Conservation (phyloP, 1,140 invertebrate species). For the Aphis craccivora region DNA sequence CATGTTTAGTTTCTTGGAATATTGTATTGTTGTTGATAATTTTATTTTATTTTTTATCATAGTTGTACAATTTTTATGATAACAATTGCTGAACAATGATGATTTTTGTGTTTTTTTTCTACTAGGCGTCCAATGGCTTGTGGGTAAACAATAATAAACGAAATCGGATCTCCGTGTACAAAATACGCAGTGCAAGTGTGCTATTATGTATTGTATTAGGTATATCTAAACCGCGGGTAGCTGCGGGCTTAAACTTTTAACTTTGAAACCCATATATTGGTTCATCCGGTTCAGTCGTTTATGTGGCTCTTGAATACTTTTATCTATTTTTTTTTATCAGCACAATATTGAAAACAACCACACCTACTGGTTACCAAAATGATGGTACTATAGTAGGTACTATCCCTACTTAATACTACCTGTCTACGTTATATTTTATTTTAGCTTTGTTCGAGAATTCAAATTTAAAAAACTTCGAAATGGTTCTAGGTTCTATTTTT, state of each 20-base stretch:
- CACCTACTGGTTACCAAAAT: not conserved
- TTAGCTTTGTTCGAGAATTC: not conserved
- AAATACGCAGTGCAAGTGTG: not conserved
- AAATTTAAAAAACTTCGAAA: not conserved
- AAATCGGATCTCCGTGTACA: conserved; percentile 20
- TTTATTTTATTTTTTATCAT: not conserved
- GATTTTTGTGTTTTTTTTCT: not conserved
- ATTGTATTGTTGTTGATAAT: not conserved
- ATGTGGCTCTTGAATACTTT: not conserved
- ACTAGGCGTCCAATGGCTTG: not conserved
- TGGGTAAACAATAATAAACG: not conserved
- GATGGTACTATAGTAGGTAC: not conserved
- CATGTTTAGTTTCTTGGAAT: not conserved
- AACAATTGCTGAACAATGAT: conserved; percentile 6
- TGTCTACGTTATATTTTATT: not conserved
- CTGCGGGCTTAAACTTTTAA: not conserved
- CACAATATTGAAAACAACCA: not conserved
- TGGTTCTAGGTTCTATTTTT: not conserved
- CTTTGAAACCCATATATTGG: not conserved
- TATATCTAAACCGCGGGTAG: not conserved
- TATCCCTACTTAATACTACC: not conserved
- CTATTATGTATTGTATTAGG: not conserved
- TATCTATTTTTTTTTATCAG: not conserved
- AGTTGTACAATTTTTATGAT: not conserved
- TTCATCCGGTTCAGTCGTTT: not conserved